phyloP scores from a whole-genome alignment of 2,888 invertebrate species.

The Drosophila emarginata region DNA sequence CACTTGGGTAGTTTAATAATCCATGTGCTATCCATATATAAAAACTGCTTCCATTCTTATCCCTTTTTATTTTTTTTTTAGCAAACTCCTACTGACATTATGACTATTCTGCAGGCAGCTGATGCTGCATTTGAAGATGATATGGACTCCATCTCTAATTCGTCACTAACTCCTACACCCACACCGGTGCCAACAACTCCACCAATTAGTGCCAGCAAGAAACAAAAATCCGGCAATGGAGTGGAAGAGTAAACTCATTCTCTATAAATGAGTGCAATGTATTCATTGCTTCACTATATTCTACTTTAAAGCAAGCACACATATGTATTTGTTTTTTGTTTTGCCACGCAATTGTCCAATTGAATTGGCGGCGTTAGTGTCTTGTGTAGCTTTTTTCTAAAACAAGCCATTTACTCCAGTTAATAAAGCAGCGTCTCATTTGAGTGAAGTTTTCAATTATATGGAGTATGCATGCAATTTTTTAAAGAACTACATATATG shows the following conservation, averaged over 20 bases:
- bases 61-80: slow-evolving; percentile 26
- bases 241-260: slow-evolving; percentile 29
- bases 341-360: slow-evolving; percentile 56
- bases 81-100: slow-evolving; percentile 81
- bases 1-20: not conserved
- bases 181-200: slow-evolving; percentile 57
- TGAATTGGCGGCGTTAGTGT: slow-evolving; percentile 63
- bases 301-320: slow-evolving; percentile 17
- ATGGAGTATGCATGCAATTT: slow-evolving; percentile 21
- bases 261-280: slow-evolving; percentile 24
- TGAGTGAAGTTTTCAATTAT: not conserved
- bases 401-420: slow-evolving; percentile 43
- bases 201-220: slow-evolving; percentile 11
- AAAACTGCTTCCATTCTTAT: not conserved
- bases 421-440: slow-evolving; percentile 15
- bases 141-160: slow-evolving; percentile 71
- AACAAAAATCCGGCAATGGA: slow-evolving; percentile 13
- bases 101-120: slow-evolving; percentile 74
- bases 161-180: slow-evolving; percentile 73
- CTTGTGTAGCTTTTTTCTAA: slow-evolving; percentile 43
- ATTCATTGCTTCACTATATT: not conserved
- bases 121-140: slow-evolving; percentile 73
- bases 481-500: slow-evolving; percentile 35
- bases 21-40: not conserved
- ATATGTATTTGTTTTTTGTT: slow-evolving; percentile 47